Evolutionary conservation across 1,140 invertebrate species (phyloP).

Genomic region (Drosophila pachea): DNA sequence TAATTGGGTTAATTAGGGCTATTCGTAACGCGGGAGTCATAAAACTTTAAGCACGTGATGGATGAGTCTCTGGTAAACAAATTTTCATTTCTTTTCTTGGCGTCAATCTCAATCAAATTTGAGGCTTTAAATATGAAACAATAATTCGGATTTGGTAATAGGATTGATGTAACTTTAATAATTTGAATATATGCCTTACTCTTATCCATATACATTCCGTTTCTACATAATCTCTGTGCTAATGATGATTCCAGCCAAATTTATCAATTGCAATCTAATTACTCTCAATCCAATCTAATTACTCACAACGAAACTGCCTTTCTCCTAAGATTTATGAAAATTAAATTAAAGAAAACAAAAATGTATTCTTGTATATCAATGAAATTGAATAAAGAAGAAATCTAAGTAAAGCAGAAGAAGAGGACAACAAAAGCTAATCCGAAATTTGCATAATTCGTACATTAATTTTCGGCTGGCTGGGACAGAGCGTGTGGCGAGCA

Average conservation of each 20-base stretch:
- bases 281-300: no score
- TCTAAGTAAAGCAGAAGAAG: slow-evolving; percentile 41
- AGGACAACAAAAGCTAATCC: slow-evolving; percentile 59
- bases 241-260: slow-evolving; percentile 3
- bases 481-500: slow-evolving; percentile 33
- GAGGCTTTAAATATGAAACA: no score
- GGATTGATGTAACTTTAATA: no score
- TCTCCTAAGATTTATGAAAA: slow-evolving; percentile 32
- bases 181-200: no score
- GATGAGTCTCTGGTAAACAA: slow-evolving; percentile 32
- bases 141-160: no score
- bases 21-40: slow-evolving; percentile 29
- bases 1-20: slow-evolving; percentile 70
- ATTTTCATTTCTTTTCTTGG: slow-evolving; percentile 22
- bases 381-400: slow-evolving; percentile 10
- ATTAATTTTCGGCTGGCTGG: slow-evolving; percentile 61
- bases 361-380: slow-evolving; percentile 6
- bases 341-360: background rate
- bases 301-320: slow-evolving; percentile 31
- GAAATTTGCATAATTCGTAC: slow-evolving; percentile 67
- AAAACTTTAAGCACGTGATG: slow-evolving; percentile 13
- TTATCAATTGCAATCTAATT: no score
- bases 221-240: background rate
- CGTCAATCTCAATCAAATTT: slow-evolving; percentile 30
- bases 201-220: no score